Base-by-base conservation (phyloP, 2,797 vertebrate species). In the Eupleurogrammus muticus region DNA sequence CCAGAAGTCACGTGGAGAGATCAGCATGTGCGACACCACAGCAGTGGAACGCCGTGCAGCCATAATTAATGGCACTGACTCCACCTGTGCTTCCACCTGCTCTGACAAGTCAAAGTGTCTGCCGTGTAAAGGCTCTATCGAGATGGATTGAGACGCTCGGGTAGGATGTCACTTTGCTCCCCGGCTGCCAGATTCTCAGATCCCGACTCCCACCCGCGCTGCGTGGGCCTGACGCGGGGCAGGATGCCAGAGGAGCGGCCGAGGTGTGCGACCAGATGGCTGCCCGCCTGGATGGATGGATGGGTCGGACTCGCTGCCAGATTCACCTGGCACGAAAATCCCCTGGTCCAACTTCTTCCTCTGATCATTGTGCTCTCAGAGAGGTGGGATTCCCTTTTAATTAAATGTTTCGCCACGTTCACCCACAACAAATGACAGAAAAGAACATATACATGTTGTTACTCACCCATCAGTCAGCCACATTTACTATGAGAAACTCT, bases 241-340 rank as follows among this genome's bases (percentile, higher is more conserved):
- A 48, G 16, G 23, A 51, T 66, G 69, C 65, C 79, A 81, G 54
- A 49, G 62, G 23, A 70, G 17, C 50, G 44, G 5, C 38, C 4
- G 1, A 65, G 14, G 48, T 62, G 32, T 64, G 51, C 28, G 38
- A 65, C 73, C 9, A 0, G 42, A 58, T 28, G 28, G 28, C 6
- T 28, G 28, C 3, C 6, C 6, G 28, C 3, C 6, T 28, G 28
- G 28, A 28, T 28, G 28, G 28, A 28, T 28, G 28, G 28, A 28
- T 28, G 28, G 28, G 28, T 28, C 6, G 28, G 28, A 28, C 6
- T 28, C 28, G 28, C 28, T 28, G 28, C 48, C 57, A 62, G 61
- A 50, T 51, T 35, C 32, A 23, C 23, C 46, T 14, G 28, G 68
- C 64, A 13, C 20, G 16, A 47, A 52, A 75, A 28, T 3, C 3